Percentiles rank a stretch among this genome's conserved stretches.
Evolutionary conservation across 2,888 invertebrate genomes (phyloP).

Genomic region (Pseudococcus viburni): DNA sequence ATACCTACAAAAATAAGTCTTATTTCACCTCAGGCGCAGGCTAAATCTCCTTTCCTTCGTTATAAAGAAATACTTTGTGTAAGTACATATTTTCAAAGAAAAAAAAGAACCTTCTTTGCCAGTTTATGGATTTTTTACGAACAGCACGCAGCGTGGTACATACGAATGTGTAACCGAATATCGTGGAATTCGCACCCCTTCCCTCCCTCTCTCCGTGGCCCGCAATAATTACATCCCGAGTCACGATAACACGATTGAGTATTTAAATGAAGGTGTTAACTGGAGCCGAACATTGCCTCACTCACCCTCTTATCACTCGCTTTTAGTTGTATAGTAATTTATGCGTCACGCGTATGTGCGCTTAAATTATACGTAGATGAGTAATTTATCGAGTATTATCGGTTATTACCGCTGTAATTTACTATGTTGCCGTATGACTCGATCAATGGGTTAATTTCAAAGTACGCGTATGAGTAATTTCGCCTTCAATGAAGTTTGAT

Average conservation of each 20-base stretch:
- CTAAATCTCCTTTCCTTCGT: not conserved
- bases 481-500: not conserved
- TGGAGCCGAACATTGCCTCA: not conserved
- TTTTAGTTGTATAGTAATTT: slow-evolving; percentile 2
- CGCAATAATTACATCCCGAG: not conserved
- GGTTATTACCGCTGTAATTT: slow-evolving; percentile 32
- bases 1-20: too few species aligned
- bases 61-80: not conserved
- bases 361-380: not conserved
- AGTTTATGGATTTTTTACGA: slow-evolving; percentile 4
- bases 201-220: not conserved
- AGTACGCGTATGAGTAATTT: not conserved
- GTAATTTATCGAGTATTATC: slow-evolving; percentile 29
- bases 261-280: not conserved
- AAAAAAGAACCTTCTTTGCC: not conserved
- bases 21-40: not conserved
- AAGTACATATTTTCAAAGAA: not conserved
- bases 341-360: slow-evolving; percentile 4
- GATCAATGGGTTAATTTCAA: not conserved
- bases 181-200: not conserved
- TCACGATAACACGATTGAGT: not conserved
- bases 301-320: not conserved
- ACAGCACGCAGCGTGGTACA: not conserved
- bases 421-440: not conserved
- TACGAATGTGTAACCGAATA: not conserved